Base-by-base conservation (phyloP, 2,888 invertebrate genomes). In the Drosophila helvetica region DNA sequence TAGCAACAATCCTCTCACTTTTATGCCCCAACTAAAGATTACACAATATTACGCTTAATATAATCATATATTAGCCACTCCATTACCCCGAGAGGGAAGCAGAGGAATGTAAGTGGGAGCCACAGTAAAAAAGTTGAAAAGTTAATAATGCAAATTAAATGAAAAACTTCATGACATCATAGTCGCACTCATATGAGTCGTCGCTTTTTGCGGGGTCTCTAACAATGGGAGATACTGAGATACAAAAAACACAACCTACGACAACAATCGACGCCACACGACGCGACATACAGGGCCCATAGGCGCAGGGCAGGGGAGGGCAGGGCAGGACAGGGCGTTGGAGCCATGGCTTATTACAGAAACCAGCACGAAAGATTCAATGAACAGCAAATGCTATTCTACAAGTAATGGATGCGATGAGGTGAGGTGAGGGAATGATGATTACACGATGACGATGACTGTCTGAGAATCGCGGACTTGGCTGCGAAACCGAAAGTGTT, bases 61-160 rank as follows among this genome's bases (percentile, higher is more conserved):
- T 22, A 62, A 17, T 27, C 53, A 43, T 45, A 57, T 10, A 56
- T 60, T 60, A 45, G 43, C 43, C 54, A 27, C 27, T 17, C 22
- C 33, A 30, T 38, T 38, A 38, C n/a, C 38, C 15, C 7, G 38
- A n/a, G 38, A n/a, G 38, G 22, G 22, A 22, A 7, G 7, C 38
- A 38, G 38, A n/a, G 38, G n/a, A 38, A 38, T 38, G 38, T 33
- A 33, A 33, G 33, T 33, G 33, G 33, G 33, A 42, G 52, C 46
- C 52, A 46, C 25, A 38, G 51, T 53, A 47, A 30, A 51, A 46
- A 55, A 68, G 55, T 64, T 70, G 58, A 62, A 73, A 60, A 46
- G 75, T 67, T 83, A 83, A 82, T 84, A 67, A 84, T 80, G 75
- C 54, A 75, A 86, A 86, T 82, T 75, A 86, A 65, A 62, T 76